Base-by-base conservation (phyloP, 2,113 vertebrate species). In the Rattus norvegicus region DNA sequence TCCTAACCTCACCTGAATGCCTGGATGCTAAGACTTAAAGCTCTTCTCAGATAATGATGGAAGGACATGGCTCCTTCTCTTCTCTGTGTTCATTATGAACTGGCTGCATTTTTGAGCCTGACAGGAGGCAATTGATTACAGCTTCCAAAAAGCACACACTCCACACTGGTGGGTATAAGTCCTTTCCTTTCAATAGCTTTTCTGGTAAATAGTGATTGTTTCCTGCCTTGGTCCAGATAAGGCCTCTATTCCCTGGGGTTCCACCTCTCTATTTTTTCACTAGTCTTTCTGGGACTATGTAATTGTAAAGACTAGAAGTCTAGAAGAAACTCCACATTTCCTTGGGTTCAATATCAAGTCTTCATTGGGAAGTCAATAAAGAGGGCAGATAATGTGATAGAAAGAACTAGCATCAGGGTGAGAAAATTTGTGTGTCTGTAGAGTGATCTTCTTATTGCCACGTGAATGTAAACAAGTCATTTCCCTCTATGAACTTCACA, bases 371-470 rank as follows among this genome's bases (percentile, higher is more conserved):
- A 94, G 4, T 70, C 26, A 73, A 20, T 80, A 63, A 70, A 90
- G 26, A 22, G 93, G 22, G 28, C 16, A 73, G 59, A 56, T 36
- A 19, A 14, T 80, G 11, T 36, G 4, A 20, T 39, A 39, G 49
- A 54, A 72, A 93, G 24, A 43, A 26, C 3, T 0, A 43, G 30
- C 20, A 28, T 73, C 67, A 0, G 61, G 24, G 49, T 17, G 52
- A 22, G 56, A 28, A 47, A 69, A 52, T 30, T 47, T 77, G 10
- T 14, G 0, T 16, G 11, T 43, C 2, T 6, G 2, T 56, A 2
- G 12, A 0, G 2, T n/a, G 5, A 28, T 39, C n/a, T 36, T 8
- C 30, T 87, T 65, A 36, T 0, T 6, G 11, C 49, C 4, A 0
- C 28, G 3, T 33, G 43, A 85, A 3, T 11, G 36, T 90, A 85